These are phyloP conservation scores for Herminia tarsipennalis DNA, from an alignment of 2,888 invertebrate genomes.

Conservation along the genomic window DNA sequence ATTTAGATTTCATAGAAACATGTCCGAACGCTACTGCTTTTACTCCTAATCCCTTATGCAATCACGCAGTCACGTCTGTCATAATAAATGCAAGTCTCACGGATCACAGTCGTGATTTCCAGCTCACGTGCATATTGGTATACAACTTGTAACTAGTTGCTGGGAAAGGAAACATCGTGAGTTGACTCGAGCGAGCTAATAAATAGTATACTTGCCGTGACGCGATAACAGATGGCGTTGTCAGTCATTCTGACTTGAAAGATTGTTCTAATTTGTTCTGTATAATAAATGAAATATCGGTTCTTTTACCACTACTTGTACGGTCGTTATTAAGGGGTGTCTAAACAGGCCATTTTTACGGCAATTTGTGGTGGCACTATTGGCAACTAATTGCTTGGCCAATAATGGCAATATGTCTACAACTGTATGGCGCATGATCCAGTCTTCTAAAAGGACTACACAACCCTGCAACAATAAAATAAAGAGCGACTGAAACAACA, in stretches of 20 bases:
- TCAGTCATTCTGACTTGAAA: neutral
- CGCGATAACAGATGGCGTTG: neutral
- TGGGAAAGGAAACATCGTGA: conserved; percentile 8
- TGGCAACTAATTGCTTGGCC: too few species aligned
- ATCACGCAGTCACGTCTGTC: conserved; percentile 3
- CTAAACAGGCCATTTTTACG: too few species aligned
- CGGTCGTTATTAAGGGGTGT: neutral
- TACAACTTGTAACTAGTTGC: conserved; percentile 8
- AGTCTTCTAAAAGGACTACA: too few species aligned
- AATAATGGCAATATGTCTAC: too few species aligned
- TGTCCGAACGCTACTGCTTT: neutral
- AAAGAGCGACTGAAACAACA: too few species aligned
- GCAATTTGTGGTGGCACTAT: too few species aligned
- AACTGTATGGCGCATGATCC: too few species aligned
- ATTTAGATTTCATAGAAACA: too few species aligned
- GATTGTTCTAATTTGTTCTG: neutral
- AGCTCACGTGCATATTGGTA: conserved; percentile 9
- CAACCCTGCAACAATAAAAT: too few species aligned
- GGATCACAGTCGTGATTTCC: conserved; percentile 10
- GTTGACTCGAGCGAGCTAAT: neutral
- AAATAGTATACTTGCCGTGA: neutral
- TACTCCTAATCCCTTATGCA: neutral
- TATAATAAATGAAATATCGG: neutral
- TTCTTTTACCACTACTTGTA: neutral
- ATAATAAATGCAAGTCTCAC: conserved; percentile 1